Conservation (phyloP, 2,113 vertebrate species). For the Synodontis membranacea region DNA sequence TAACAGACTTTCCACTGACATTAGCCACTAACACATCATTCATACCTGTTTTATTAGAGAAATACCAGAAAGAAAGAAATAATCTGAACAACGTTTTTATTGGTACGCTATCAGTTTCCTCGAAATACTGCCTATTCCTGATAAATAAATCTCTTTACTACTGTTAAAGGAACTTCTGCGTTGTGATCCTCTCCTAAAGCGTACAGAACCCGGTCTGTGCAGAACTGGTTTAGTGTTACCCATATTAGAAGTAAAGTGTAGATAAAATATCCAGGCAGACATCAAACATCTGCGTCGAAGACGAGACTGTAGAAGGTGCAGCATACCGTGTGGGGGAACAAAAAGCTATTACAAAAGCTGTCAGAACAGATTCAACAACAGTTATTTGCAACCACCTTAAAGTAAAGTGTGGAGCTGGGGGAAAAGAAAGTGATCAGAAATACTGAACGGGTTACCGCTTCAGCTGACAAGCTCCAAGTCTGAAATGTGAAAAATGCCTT, state of each 20-base stretch:
- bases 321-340: neutral
- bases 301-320: conserved; percentile 4
- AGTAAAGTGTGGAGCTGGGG: neutral
- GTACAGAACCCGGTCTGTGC: conserved; percentile 28
- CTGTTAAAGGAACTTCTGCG: neutral
- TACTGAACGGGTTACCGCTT: neutral
- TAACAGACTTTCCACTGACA: conserved; percentile 41
- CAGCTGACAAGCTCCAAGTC: neutral
- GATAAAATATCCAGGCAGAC: conserved; percentile 8
- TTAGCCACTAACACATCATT: conserved; percentile 48
- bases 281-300: neutral
- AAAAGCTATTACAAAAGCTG: conserved; percentile 19
- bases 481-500: neutral
- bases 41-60: conserved; percentile 13
- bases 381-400: conserved; percentile 1
- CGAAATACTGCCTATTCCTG: conserved; percentile 33
- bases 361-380: neutral
- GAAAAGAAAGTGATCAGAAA: neutral
- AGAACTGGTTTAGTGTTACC: conserved; percentile 55
- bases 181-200: neutral
- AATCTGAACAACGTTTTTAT: neutral
- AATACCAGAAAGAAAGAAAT: neutral
- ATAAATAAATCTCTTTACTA: conserved; percentile 9
- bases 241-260: neutral
- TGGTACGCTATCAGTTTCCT: conserved; percentile 24